Evolutionary conservation across 1,140 invertebrate species (phyloP).

Genomic region (Tetragnatha versicolor): DNA sequence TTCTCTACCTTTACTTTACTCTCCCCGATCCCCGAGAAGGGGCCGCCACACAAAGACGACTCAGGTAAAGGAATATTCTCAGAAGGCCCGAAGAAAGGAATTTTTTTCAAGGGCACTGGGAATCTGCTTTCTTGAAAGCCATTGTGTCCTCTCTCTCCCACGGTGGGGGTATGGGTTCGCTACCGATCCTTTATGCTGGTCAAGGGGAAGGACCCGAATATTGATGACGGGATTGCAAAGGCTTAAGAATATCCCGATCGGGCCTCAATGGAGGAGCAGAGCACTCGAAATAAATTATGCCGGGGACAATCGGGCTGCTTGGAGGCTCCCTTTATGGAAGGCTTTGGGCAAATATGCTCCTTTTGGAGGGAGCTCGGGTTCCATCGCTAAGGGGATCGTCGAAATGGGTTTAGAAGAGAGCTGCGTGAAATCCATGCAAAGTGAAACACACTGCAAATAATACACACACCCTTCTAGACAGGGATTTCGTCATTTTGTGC

Average conservation of each 20-base stretch:
- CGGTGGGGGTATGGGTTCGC: neutral
- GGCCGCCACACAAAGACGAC: conserved; percentile 5
- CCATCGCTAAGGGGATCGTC: no score
- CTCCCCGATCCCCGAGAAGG: neutral
- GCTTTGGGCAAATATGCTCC: no score
- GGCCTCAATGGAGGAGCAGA: neutral
- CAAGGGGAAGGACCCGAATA: neutral
- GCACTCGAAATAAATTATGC: neutral
- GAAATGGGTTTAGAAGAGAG: no score
- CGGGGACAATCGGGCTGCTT: no score
- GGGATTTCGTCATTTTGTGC: no score
- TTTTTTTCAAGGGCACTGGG: neutral
- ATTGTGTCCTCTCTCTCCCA: neutral
- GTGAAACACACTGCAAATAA: no score
- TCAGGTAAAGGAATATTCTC: conserved; percentile 10
- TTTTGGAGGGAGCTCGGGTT: no score
- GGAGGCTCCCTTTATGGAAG: no score
- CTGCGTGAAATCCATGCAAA: no score
- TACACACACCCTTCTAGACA: no score
- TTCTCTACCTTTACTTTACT: neutral
- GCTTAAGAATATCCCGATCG: neutral
- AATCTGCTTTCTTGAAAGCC: neutral
- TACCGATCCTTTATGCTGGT: neutral
- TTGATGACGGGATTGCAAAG: no score
- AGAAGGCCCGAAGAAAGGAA: conserved; percentile 4